Percentiles rank a stretch among this genome's conserved stretches.
These are phyloP conservation scores for Strigamia transsilvanica DNA, from an alignment of 2,888 invertebrate species.

Conservation along the genomic window DNA sequence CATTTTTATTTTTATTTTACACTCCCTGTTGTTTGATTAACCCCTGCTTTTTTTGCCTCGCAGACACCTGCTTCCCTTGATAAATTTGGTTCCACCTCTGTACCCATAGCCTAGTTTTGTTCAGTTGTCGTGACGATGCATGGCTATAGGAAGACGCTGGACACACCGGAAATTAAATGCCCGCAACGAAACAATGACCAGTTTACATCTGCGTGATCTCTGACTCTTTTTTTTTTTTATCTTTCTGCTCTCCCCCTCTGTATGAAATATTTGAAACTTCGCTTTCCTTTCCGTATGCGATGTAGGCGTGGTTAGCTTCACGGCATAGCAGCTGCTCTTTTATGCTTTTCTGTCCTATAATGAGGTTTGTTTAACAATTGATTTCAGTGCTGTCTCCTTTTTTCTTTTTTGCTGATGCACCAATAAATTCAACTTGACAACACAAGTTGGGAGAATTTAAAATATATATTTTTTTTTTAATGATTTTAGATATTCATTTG, in stretches of 20 bases:
- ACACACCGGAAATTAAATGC: constrained; percentile 48
- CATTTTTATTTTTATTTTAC: constrained; percentile 4
- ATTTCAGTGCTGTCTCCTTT: not conserved
- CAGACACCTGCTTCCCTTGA: constrained; percentile 35
- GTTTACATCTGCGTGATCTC: constrained; percentile 48
- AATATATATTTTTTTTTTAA: no score
- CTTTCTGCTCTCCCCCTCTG: not conserved
- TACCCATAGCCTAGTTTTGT: constrained; percentile 26
- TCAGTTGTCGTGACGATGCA: constrained; percentile 43
- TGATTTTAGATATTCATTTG: no score
- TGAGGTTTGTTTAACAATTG: not conserved
- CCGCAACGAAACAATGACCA: constrained; percentile 40
- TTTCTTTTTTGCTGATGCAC: not conserved
- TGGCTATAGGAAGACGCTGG: constrained; percentile 47
- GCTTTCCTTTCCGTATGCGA: constrained; percentile 9
- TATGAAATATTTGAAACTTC: constrained; percentile 5
- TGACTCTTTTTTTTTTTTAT: not conserved
- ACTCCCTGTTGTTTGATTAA: not conserved
- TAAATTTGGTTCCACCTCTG: constrained; percentile 38
- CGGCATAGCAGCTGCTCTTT: constrained; percentile 41
- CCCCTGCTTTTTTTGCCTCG: not conserved
- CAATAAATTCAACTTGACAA: not conserved
- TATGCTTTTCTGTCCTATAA: not conserved
- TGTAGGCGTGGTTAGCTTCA: constrained; percentile 2
- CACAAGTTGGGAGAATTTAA: no score